Evolutionary conservation across 2,113 vertebrate species (phyloP), one percentile per base, ranked within the genome.

Genomic region (Heteronetta atricapilla): DNA sequence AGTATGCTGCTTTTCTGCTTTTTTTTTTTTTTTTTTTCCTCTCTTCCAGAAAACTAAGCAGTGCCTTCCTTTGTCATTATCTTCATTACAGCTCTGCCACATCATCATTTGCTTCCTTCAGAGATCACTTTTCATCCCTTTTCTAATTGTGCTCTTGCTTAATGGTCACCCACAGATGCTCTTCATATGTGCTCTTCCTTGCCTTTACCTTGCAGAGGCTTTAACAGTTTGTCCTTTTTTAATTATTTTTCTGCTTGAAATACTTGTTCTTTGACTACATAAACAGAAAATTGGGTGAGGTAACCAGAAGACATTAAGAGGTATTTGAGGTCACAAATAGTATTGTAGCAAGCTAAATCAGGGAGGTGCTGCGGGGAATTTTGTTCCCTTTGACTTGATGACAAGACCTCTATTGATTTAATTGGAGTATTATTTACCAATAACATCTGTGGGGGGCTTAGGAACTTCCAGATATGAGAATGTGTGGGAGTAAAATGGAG

Each of bases 101-200:
- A 48, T 89, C 64, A 82, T 86, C 34, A 66, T 60, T 79, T 56
- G 5, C 77, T 66, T 95, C 76, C 38, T 78, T 94, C 62, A 55
- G 60, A 81, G 73, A 69, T 76, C 44, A 79, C 76, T 82, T 92
- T 93, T 93, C 26, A 82, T 77, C 20, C 36, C 29, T 69, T 87
- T 69, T 74, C 62, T 80, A 76, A 66, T 28, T 76, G 48, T 70
- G 17, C 15, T 86, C 69, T 78, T 82, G 40, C 38, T 88, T 91
- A 91, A 82, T 25, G 44, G 6, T 78, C 33, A 60, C 17, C 46
- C 2, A 0, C 16, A 53, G 48, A 53, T 50, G 34, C 11, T 83
- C 50, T 59, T 80, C 63, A 26, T 2, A 11, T 42, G 36, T 28
- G 80, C 34, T 29, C 6, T n/a, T 69, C 25, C 18, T 82, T 81